Conservation (phyloP, 2,888 invertebrate species). For the Parnassius orleans region DNA sequence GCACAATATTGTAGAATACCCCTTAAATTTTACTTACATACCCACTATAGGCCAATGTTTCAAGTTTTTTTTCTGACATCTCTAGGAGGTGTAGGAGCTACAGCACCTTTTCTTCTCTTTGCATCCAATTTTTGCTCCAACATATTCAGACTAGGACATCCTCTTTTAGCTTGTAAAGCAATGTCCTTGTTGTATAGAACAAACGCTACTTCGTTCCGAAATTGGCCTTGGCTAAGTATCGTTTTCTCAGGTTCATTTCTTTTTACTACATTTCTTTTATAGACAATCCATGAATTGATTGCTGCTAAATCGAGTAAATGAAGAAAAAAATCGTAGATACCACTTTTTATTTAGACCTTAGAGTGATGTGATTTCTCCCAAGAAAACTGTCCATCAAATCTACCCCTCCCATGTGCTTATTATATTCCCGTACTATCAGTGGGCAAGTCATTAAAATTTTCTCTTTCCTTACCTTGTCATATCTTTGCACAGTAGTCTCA, state of each 20-base stretch:
- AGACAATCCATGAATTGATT: too few species aligned
- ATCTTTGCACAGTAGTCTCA: constrained; percentile 7
- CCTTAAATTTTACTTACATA: constrained; percentile 48
- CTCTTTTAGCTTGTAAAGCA: constrained; percentile 44
- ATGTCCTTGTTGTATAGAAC: constrained; percentile 46
- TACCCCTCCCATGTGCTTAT: too few species aligned
- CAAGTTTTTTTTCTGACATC: too few species aligned
- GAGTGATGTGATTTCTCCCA: too few species aligned
- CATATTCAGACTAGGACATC: constrained; percentile 42
- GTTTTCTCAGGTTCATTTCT: too few species aligned
- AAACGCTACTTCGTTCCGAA: constrained; percentile 46
- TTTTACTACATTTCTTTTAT: too few species aligned
- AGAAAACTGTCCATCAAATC: too few species aligned
- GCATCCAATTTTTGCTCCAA: constrained; percentile 42
- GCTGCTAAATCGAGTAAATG: too few species aligned
- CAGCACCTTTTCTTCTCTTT: constrained; percentile 46
- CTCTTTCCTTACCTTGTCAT: not conserved
- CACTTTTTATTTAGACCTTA: too few species aligned
- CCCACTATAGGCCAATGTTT: too few species aligned
- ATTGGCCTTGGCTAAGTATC: constrained; percentile 44
- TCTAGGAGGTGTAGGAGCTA: constrained; percentile 45
- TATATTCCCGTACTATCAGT: constrained; percentile 41
- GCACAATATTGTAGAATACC: constrained; percentile 49
- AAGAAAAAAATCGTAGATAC: too few species aligned
- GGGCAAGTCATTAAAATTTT: constrained; percentile 38